A percentile compares a stretch with the other conserved stretches of the same genome.
These are phyloP conservation scores for Crenichthys baileyi DNA, from an alignment of 2,797 vertebrate species.

Conservation along the genomic window DNA sequence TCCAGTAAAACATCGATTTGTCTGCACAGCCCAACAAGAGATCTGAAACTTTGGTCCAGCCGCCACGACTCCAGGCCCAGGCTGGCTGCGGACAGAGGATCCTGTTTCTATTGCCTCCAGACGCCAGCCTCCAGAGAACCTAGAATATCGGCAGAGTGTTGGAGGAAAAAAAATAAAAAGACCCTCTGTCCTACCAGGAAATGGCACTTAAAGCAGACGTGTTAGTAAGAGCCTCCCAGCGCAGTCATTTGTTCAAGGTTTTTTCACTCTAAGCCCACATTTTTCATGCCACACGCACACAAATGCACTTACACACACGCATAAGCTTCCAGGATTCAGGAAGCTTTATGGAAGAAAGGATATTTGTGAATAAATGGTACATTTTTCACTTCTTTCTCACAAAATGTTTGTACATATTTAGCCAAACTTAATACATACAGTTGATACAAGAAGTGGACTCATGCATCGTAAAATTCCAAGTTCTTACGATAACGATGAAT, in stretches of 20 bases:
- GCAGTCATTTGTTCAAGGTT: slow-evolving; percentile 42
- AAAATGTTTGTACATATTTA: slow-evolving; percentile 51
- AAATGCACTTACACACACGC: slow-evolving; percentile 43
- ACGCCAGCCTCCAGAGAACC: slow-evolving; percentile 49
- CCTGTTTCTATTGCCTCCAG: slow-evolving; percentile 61
- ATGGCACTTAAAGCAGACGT: slow-evolving; percentile 50
- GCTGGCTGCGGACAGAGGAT: slow-evolving; percentile 42
- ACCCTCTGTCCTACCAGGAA: slow-evolving; percentile 46
- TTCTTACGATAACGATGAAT: background rate
- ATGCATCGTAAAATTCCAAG: background rate
- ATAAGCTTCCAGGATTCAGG: slow-evolving; percentile 13
- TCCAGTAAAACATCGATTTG: slow-evolving; percentile 38
- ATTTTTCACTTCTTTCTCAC: slow-evolving; percentile 46
- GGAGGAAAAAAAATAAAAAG: background rate
- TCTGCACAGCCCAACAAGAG: slow-evolving; percentile 34
- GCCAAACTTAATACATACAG: slow-evolving; percentile 23
- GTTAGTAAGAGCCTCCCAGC: slow-evolving; percentile 30
- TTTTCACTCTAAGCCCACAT: slow-evolving; percentile 18
- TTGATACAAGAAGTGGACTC: background rate
- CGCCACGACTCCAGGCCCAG: slow-evolving; percentile 39
- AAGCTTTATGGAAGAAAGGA: slow-evolving; percentile 15
- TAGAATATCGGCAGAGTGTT: slow-evolving; percentile 29
- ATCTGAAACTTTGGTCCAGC: slow-evolving; percentile 51
- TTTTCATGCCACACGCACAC: slow-evolving; percentile 38
- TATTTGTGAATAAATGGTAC: slow-evolving; percentile 19